phyloP scores from a whole-genome alignment of 2,888 invertebrate species.

The Amblyjoppa proteus region DNA sequence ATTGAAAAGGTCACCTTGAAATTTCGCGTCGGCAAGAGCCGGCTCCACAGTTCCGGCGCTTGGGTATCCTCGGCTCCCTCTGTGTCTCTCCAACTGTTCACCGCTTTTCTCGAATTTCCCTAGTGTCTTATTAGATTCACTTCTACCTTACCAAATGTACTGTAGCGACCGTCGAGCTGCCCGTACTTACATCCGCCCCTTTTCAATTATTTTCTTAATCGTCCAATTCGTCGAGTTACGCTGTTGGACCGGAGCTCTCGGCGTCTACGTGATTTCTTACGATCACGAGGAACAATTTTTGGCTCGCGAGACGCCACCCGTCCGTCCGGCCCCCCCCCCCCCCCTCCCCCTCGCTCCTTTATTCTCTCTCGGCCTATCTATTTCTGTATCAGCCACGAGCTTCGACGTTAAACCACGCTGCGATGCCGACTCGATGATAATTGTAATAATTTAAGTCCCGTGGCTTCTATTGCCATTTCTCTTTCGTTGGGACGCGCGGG shows the following conservation, averaged over 20 bases:
- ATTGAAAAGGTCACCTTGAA: slow-evolving; percentile 15
- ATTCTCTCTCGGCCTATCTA: slow-evolving; percentile 48
- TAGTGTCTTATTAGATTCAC: neutral
- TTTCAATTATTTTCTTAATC: neutral
- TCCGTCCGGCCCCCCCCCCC: neutral
- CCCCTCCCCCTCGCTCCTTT: slow-evolving; percentile 15
- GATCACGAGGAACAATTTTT: slow-evolving; percentile 55
- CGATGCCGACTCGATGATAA: slow-evolving; percentile 54
- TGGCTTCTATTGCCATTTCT: slow-evolving; percentile 27
- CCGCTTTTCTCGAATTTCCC: neutral
- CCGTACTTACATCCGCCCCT: neutral
- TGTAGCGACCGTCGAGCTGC: neutral
- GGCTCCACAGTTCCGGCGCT: neutral
- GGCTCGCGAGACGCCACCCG: slow-evolving; percentile 41
- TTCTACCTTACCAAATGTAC: neutral
- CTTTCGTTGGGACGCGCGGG: slow-evolving; percentile 3
- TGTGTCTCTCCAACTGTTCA: neutral
- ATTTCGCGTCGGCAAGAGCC: slow-evolving; percentile 8
- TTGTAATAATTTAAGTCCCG: slow-evolving; percentile 56
- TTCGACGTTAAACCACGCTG: slow-evolving; percentile 22
- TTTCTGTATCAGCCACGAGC: slow-evolving; percentile 51
- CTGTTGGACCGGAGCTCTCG: neutral
- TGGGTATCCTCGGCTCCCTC: neutral
- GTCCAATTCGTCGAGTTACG: neutral
- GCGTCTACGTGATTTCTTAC: slow-evolving; percentile 27